These are phyloP conservation scores for Poeciliopsis prolifica DNA, from an alignment of 2,113 vertebrate species.

Conservation along the genomic window DNA sequence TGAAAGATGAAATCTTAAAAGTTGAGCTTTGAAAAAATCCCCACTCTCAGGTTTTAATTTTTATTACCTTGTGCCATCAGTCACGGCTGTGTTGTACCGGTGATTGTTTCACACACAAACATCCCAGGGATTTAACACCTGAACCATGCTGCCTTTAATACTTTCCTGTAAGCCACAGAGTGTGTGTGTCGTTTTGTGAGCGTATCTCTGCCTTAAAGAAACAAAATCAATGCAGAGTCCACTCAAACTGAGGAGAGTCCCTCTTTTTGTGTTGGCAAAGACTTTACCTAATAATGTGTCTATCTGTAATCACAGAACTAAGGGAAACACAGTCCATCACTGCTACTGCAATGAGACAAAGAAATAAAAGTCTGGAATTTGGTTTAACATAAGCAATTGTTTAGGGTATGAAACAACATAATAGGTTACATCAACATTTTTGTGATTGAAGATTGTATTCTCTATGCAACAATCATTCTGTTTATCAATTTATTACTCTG, in stretches of 20 bases:
- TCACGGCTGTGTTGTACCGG: constrained; percentile 43
- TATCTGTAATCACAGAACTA: background rate
- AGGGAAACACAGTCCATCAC: background rate
- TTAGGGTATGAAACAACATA: background rate
- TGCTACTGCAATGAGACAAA: background rate
- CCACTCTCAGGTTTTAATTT: constrained; percentile 47
- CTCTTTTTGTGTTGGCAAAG: background rate
- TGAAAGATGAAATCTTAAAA: background rate
- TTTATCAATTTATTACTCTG: no score
- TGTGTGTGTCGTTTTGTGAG: background rate
- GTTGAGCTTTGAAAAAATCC: constrained; percentile 54
- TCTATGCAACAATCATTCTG: no score
- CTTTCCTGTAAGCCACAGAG: constrained; percentile 34
- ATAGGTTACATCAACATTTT: no score
- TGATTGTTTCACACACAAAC: constrained; percentile 58
- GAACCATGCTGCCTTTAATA: constrained; percentile 27
- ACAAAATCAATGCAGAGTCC: background rate
- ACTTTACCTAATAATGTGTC: background rate
- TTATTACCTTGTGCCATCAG: constrained; percentile 45
- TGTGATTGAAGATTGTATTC: no score
- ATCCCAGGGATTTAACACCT: constrained; percentile 45
- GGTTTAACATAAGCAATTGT: background rate
- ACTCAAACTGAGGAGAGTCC: background rate
- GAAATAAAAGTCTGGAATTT: background rate
- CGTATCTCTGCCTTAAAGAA: background rate